Evolutionary conservation across 2,888 invertebrate species (phyloP), one percentile per base, ranked within the genome.

Genomic region (Drosophila helvetica): DNA sequence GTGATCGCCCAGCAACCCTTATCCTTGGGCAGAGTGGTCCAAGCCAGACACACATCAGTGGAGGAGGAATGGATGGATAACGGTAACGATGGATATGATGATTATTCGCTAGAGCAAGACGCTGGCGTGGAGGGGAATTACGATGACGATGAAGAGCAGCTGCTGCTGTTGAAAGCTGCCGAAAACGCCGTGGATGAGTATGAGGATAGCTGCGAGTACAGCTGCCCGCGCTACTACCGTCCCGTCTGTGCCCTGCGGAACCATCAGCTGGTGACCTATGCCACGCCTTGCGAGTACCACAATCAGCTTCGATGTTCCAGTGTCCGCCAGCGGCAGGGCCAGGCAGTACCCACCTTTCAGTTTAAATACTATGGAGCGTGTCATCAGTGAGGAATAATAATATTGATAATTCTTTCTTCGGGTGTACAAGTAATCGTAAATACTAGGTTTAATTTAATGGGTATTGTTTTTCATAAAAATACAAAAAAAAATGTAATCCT

Each of bases 151-250:
- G 38, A 15, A 0, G 38, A n/a, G 38, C 38, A 38, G 38, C n/a
- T 38, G 38, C 38, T 38, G n/a, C 3, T 56, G 9, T 38, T 30
- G 0, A 12, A 47, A 1, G 56, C 47, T 9, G 52, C 60, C 8
- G 66, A 72, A 7, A 64, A 77, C 4, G 47, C 54, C 6, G 50
- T 61, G 22, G 76, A 71, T 3, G 78, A 80, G 45, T 19, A 68
- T 5, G 75, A 60, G 45, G 6, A 27, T 12, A 75, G 59, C 54
- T 88, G 85, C 43, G 86, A 80, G 42, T 70, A 74, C 4, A 79
- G 85, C 27, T 86, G 86, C n/a, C 88, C 86, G 1, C 84, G 86
- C 0, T 86, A 78, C n/a, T 86, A 86, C 66, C 80, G 75, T 0
- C 86, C 86, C 6, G 30, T 86, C 4, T 86, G 86, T 25, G 81